Base-by-base conservation (phyloP, 1,140 invertebrate species). In the Anagrus nilaparvatae region DNA sequence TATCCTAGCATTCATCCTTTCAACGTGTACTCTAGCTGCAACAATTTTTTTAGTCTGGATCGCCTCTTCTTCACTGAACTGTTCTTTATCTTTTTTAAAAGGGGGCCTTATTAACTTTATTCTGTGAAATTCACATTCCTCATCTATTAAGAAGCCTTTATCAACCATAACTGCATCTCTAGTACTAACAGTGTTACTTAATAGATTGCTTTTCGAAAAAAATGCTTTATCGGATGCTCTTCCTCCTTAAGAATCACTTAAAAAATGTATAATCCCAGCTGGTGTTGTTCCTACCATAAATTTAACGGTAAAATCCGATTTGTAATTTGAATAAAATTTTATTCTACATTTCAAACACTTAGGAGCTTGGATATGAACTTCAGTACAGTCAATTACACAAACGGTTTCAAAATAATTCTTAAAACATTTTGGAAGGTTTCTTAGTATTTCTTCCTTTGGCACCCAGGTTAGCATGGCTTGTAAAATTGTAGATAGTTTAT, bases 231-330 rank as follows among this genome's bases (percentile, higher is more conserved):
- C 60, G 12, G 52, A 55, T 16, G 44, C 25, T 39, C 50, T 24
- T 0, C 58, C 60, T 5, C 54, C 59, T 44, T 50, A 61, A 21
- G 46, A 35, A 21, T 46, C 16, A 12, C 51, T 55, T 8, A 61
- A 17, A 49, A 53, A 64, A 20, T 43, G 44, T 35, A 62, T 54
- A 10, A 51, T 31, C 9, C 58, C 60, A 28, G 27, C 23, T 18
- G 48, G 59, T 16, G 51, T 48, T 29, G 63, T 50, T 8, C 52
- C 52, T 25, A 59, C 51, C 35, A 65, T 43, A 20, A 53, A 49
- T 47, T 64, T 66, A 10, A 50, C 46, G 7, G 57, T 64, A 31
- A 51, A 50, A 24, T 33, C 12, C 21, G 25, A 36, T 51, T 46
- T 46, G 8, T 63, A 61, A 5, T 32, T 23, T 5, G 57, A 59